A percentile compares a stretch with the other conserved stretches of the same genome.
Conservation (phyloP, 2,797 vertebrate species). For the Danionella dracula region DNA sequence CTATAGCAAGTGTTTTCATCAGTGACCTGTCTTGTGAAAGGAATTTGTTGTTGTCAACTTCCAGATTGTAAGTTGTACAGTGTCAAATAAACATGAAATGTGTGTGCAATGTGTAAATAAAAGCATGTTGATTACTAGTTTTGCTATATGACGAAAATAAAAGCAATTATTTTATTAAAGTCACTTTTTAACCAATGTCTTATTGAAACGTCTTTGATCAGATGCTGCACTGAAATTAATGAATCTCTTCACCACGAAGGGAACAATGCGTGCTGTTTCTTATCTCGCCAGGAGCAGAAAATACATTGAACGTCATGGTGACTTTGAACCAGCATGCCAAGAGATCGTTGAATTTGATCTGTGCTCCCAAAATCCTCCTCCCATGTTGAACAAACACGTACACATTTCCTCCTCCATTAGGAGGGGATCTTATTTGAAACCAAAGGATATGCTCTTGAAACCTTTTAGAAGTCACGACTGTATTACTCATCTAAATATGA, state of each 20-base stretch:
- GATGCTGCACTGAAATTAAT: conserved; percentile 36
- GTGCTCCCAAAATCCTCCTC: conserved; percentile 22
- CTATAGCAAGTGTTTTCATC: conserved; percentile 65
- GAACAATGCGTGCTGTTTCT: conserved; percentile 10
- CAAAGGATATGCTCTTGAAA: background rate
- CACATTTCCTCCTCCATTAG: background rate
- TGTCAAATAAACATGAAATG: conserved; percentile 80
- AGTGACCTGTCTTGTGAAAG: conserved; percentile 74
- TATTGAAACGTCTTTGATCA: conserved; percentile 63
- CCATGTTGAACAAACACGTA: background rate
- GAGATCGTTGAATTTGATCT: conserved; percentile 24
- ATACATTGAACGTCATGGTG: conserved; percentile 27
- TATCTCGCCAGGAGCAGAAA: conserved; percentile 31
- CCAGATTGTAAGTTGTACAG: conserved; percentile 82
- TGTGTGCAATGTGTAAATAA: conserved; percentile 90
- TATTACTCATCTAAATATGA: conserved; percentile 2
- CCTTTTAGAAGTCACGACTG: background rate
- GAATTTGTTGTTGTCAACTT: conserved; percentile 82
- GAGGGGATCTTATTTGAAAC: background rate
- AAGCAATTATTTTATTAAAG: conserved; percentile 99
- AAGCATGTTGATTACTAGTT: conserved; percentile 92
- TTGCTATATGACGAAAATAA: conserved; percentile 93
- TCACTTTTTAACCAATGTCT: conserved; percentile 75
- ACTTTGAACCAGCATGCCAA: conserved; percentile 24
- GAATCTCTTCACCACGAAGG: conserved; percentile 13